phyloP scores from a whole-genome alignment of 2,797 vertebrate genomes.

The Cirrhinus mrigala region DNA sequence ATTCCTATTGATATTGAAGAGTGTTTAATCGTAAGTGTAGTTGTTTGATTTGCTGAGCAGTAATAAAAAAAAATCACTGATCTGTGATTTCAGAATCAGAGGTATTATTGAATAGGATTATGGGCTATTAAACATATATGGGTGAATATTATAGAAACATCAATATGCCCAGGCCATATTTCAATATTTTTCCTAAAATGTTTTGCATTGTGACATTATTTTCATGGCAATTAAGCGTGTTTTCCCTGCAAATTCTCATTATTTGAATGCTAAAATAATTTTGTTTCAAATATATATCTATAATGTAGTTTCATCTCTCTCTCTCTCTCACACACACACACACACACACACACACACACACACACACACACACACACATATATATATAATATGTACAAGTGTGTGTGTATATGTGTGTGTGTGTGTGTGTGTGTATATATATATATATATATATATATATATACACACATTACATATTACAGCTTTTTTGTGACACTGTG shows the following conservation, averaged over 20 bases:
- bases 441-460: too few relatives aligned
- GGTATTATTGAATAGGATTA: background rate
- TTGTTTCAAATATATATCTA: too few relatives aligned
- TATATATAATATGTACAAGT: background rate
- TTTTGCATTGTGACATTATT: background rate
- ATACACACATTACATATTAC: background rate
- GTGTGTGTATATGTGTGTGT: too few relatives aligned
- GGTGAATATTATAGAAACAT: background rate
- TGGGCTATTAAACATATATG: background rate
- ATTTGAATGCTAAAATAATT: background rate
- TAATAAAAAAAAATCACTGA: background rate
- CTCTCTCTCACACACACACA: too few relatives aligned
- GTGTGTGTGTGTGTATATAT: background rate
- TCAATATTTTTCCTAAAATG: background rate
- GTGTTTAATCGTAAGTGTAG: slow-evolving; percentile 1
- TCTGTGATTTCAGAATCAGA: background rate
- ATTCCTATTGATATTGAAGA: background rate
- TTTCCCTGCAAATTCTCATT: background rate
- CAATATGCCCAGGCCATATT: background rate
- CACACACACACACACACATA: too few relatives aligned
- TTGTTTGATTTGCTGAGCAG: background rate
- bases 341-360: too few relatives aligned
- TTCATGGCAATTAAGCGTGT: background rate
- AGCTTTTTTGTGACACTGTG: background rate
- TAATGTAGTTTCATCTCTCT: too few relatives aligned